These are phyloP conservation scores for Limanda limanda DNA, from an alignment of 2,113 vertebrate genomes.

Conservation along the genomic window DNA sequence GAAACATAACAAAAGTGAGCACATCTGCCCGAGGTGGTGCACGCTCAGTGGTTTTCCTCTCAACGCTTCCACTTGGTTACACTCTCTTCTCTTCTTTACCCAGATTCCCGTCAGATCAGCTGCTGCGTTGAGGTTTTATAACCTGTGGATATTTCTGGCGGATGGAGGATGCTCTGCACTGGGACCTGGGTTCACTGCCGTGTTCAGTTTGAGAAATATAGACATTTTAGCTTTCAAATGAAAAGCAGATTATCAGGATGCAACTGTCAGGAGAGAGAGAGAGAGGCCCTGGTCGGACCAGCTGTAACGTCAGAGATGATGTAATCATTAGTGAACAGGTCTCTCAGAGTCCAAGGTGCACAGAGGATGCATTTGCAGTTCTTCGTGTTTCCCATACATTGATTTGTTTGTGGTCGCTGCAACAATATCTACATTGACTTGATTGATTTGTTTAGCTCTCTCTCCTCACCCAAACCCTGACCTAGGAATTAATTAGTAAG, in stretches of 20 bases:
- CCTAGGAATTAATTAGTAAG: conserved; percentile 89
- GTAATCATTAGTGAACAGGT: neutral
- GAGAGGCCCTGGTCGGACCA: conserved; percentile 28
- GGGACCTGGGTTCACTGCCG: too few species aligned
- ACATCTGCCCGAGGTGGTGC: too few species aligned
- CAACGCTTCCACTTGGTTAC: conserved; percentile 18
- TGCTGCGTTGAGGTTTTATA: conserved; percentile 3
- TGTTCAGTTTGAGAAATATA: conserved; percentile 1
- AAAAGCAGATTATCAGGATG: too few species aligned
- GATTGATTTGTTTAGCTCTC: too few species aligned
- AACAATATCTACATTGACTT: neutral
- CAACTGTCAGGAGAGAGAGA: conserved; percentile 25
- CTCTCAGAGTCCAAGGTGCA: too few species aligned
- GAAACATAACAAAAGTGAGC: conserved; percentile 80
- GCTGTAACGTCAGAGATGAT: neutral
- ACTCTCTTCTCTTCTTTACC: neutral
- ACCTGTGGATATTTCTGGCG: conserved; percentile 1
- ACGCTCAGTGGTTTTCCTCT: conserved; percentile 81
- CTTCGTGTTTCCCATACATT: too few species aligned
- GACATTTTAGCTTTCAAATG: too few species aligned
- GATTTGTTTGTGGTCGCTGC: too few species aligned
- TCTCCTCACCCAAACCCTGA: too few species aligned
- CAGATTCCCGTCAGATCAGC: neutral
- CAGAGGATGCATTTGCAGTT: too few species aligned
- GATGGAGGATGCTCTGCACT: too few species aligned